Percentiles rank a stretch among this genome's conserved stretches.
These are phyloP conservation scores for Beaufortia kweichowensis DNA, from an alignment of 2,113 vertebrate species.

Conservation along the genomic window DNA sequence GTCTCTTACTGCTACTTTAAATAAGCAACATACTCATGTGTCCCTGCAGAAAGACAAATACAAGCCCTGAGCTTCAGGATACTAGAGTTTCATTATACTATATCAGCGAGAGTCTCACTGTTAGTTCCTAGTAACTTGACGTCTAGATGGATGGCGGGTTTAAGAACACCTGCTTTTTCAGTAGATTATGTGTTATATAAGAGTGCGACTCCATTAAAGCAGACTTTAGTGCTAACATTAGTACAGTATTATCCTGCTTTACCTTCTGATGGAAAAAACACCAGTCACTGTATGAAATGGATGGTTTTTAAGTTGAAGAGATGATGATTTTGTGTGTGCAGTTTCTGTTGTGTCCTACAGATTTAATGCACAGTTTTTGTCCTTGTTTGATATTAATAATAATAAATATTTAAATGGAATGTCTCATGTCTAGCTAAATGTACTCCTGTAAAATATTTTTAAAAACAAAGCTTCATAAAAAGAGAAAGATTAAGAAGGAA, in stretches of 20 bases:
- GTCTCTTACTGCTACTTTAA: neutral
- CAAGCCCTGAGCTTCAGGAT: neutral
- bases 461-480: too few species aligned
- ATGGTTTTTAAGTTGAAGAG: neutral
- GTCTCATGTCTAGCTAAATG: too few species aligned
- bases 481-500: neutral
- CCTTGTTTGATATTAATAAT: too few species aligned
- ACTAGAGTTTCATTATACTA: neutral
- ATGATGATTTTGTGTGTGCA: too few species aligned
- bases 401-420: too few species aligned
- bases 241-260: neutral
- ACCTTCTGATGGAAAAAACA: neutral
- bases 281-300: neutral
- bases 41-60: neutral
- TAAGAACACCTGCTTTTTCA: neutral
- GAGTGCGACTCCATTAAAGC: neutral
- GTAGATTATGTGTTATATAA: constrained; percentile 19
- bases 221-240: neutral
- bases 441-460: too few species aligned
- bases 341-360: too few species aligned
- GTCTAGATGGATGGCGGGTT: constrained; percentile 19
- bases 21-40: neutral
- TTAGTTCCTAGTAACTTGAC: neutral
- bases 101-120: neutral
- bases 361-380: too few species aligned